Evolutionary conservation across 2,113 vertebrate genomes (phyloP), one percentile per base, ranked within the genome.

Genomic region (Jacana jacana): DNA sequence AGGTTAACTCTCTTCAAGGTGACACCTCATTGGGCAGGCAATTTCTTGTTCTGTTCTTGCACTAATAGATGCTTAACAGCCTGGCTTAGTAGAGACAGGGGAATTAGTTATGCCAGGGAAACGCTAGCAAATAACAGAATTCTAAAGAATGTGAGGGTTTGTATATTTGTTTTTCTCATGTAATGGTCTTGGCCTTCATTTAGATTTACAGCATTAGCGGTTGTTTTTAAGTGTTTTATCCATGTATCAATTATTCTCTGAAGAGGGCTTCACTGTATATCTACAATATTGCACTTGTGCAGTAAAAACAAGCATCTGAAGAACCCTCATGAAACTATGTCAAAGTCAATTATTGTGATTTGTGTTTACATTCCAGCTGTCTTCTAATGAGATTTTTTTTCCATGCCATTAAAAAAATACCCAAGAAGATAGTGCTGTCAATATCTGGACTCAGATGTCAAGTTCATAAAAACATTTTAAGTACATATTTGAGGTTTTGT

Each of bases 261-360:
- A 96, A 94, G 93, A 93, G 92, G 80, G 61, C 86, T 95, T 87
- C 92, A 84, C 92, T 84, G 72, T 93, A 44, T 91, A 86, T 88
- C 65, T 88, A 79, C 68, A 91, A 65, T 88, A 95, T 87, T 92
- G 73, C 86, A 89, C 93, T 96, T 79, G 52, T 91, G 93, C 83
- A 92, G 86, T 61, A 93, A 94, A 96, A 94, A 84, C 77, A 96
- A 95, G 82, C 77, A 68, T 88, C 92, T 97, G 92, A 96, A 96
- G 90, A 96, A 96, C 83, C 69, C 95, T 97, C 90, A 92, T 95
- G 96, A 93, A 96, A 95, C 96, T 70, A 96, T 6, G 17, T 92
- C 90, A 94, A 96, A 91, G 83, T 82, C 91, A 97, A 92, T 96
- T 96, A 96, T 72, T 95, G 65, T 96, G 95, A 97, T 96, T 93